These are phyloP conservation scores for Albula goreensis DNA, from an alignment of 2,113 vertebrate genomes.

Conservation along the genomic window DNA sequence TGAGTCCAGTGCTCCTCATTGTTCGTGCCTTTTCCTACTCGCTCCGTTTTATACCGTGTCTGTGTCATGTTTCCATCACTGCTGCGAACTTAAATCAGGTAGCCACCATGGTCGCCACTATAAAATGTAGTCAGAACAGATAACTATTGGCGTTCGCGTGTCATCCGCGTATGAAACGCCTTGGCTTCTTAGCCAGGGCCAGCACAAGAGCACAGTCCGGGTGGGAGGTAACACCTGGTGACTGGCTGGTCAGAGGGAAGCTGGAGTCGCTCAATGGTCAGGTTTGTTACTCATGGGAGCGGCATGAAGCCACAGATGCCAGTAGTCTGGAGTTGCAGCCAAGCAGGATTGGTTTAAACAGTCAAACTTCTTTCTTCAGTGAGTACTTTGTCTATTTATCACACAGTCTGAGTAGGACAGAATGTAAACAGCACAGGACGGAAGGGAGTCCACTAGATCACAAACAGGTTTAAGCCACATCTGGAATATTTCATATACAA, in stretches of 20 bases:
- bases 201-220: conserved; percentile 26
- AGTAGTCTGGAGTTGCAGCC: conserved; percentile 10
- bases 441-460: not conserved
- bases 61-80: conserved; percentile 52
- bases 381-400: not conserved
- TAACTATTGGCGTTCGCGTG: conserved; percentile 5
- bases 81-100: conserved; percentile 43
- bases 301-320: conserved; percentile 25
- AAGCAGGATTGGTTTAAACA: not conserved
- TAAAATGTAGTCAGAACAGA: conserved; percentile 20
- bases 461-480: not conserved
- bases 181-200: conserved; percentile 15
- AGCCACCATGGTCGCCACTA: conserved; percentile 14
- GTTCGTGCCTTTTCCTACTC: conserved; percentile 25
- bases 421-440: not conserved
- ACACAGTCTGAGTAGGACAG: not conserved
- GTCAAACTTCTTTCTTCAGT: not conserved
- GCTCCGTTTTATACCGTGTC: conserved; percentile 43
- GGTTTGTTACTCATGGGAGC: conserved; percentile 38
- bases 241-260: conserved; percentile 25
- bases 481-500: not conserved
- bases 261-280: conserved; percentile 34
- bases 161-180: conserved; percentile 13
- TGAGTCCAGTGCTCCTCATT: not conserved
- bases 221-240: conserved; percentile 28